Evolutionary conservation across 37 sponge, comb jelly and placozoan species (phyloP).

Genomic region (Petrosia ficiformis): DNA sequence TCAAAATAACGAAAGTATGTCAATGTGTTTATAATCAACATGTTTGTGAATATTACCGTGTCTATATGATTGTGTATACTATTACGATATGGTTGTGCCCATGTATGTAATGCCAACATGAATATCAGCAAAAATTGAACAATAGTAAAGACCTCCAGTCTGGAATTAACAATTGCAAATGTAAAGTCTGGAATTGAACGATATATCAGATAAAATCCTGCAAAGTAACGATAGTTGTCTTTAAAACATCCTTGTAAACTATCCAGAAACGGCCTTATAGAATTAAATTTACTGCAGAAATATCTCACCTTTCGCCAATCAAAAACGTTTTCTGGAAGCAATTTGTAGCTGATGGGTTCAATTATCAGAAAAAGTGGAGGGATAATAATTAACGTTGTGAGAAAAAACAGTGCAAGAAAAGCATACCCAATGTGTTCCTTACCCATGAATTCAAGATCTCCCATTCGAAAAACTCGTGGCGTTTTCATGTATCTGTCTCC

Average conservation of each 20-base stretch:
- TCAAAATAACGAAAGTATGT: not conserved
- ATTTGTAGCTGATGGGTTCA: not conserved
- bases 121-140: not conserved
- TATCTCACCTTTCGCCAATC: not conserved
- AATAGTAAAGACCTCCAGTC: not conserved
- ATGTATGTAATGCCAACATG: not conserved
- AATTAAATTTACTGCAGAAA: not conserved
- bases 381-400: not conserved
- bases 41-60: not conserved
- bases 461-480: not conserved
- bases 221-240: not conserved
- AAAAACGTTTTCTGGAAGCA: not conserved
- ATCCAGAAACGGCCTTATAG: not conserved
- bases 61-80: not conserved
- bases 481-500: not conserved
- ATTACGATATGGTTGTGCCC: not conserved
- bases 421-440: not conserved
- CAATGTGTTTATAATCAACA: not conserved
- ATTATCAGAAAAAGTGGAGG: not conserved
- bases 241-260: not conserved
- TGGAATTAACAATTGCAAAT: not conserved
- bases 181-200: not conserved
- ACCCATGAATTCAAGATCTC: not conserved
- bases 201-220: not conserved
- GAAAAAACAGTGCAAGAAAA: not conserved